phyloP scores from a whole-genome alignment of 1,140 invertebrate genomes.

The Eriocheir sinensis region DNA sequence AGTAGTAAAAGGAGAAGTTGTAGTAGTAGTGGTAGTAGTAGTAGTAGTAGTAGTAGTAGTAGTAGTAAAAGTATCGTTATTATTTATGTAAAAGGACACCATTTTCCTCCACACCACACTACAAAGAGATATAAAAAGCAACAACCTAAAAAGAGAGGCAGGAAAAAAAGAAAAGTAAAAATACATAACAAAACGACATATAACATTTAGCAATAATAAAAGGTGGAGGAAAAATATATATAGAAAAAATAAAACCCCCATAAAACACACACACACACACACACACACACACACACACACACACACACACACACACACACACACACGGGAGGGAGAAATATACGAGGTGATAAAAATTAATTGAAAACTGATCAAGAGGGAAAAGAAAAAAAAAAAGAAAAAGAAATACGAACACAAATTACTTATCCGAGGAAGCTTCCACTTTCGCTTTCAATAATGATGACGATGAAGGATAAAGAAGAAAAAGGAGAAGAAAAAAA shows the following conservation, averaged over 20 bases:
- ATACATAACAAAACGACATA: background rate
- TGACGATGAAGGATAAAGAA: too few species aligned
- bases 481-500: too few species aligned
- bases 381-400: too few species aligned
- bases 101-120: too few species aligned
- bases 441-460: too few species aligned
- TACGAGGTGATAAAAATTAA: too few species aligned
- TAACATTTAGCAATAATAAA: background rate
- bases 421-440: too few species aligned
- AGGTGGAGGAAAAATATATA: background rate
- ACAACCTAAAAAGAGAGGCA: background rate
- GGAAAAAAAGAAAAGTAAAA: background rate
- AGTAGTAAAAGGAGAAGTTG: background rate
- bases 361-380: too few species aligned
- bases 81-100: too few species aligned
- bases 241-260: background rate
- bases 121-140: too few species aligned
- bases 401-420: too few species aligned
- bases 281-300: background rate
- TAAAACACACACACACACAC: background rate
- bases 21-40: background rate
- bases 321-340: too few species aligned
- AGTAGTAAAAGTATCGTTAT: background rate
- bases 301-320: constrained; percentile 14
- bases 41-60: background rate